Base-by-base conservation (phyloP, 2,113 vertebrate species). In the Carollia perspicillata region DNA sequence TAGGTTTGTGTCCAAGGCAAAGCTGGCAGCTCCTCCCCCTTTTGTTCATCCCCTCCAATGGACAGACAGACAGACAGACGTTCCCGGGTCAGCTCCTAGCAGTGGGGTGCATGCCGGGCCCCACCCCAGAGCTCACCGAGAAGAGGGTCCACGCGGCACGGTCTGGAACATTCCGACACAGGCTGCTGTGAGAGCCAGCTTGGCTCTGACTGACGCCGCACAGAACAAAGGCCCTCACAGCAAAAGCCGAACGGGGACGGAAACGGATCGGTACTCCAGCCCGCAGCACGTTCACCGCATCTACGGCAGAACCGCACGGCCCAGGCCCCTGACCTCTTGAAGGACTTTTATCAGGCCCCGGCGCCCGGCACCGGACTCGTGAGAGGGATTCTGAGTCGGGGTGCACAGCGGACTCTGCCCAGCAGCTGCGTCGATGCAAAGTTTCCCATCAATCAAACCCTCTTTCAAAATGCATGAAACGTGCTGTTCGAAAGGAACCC, bases 361-460 rank as follows among this genome's bases (percentile, higher is more conserved):
- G 84, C 72, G 58, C 71, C 72, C 44, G 90, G 95, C 94, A 94
- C 68, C 47, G 91, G 86, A 91, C 89, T 89, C 95, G 89, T 69
- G 77, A 91, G 95, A 97, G 83, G 89, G 90, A 94, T 97, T 93
- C 96, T 93, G 90, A 94, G 96, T 95, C 93, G 60, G 74, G 65
- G 78, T 84, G 90, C 93, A 95, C 78, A 91, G 93, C 78, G 90
- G 83, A 72, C 96, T 96, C 94, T 86, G 65, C 95, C 85, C 72
- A 66, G 85, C 95, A 96, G 93, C 96, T 97, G 96, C 75, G 89
- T 84, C 95, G 74, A 79, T 95, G 94, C 93, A 95, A 93, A 96
- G 86, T 95, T 96, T 97, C 95, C 84, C 94, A 55, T 93, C 96
- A 96, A 97, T 97, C 93, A 96, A 97, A 94, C 94, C 86, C 96